Evolutionary conservation across 2,888 invertebrate genomes (phyloP), one percentile per base, ranked within the genome.

Genomic region (Lamellibrachia columna): DNA sequence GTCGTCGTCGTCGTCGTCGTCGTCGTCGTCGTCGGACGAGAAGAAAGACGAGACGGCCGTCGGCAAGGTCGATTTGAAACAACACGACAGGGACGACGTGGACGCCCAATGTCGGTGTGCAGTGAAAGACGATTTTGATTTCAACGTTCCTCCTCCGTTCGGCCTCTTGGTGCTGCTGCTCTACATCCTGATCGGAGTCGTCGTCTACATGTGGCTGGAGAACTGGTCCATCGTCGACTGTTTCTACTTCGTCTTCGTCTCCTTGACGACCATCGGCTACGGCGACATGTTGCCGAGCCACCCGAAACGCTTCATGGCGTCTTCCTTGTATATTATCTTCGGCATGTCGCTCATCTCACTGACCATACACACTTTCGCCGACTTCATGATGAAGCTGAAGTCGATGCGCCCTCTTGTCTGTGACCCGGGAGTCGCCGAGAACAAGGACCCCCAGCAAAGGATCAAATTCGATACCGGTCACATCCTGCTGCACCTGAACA

Each of bases 211-310:
- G 58, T n/a, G 7, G 6, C 2, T 9, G 15, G 92, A 92, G 52
- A 52, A 91, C 7, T 92, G 92, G 92, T 7, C 28, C 53, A 90
- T 90, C 40, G 58, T 53, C 52, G 90, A 92, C 53, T 75, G 92
- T 53, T 40, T 40, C 40, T 92, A 92, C 90, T 92, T 91, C 90
- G 90, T 92, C 11, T 92, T 92, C 52, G 28, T 92, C n/a, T 28
- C 90, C 40, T 91, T 90, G n/a, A 40, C 90, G 8, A 92, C 92
- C 6, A 92, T 90, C 15, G 90, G 91, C 28, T 91, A 40, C 53
- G 91, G 90, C 22, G 92, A 92, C 90, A 4, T 92, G 8, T 40
- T 92, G 52, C 91, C 93, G 52, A 90, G 7, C 40, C 40, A 90
- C 52, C 52, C 90, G 8, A 90, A 90, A 9, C 52, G 40, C 90